phyloP scores from a whole-genome alignment of 2,888 invertebrate genomes.

The Tenthredo amoena region DNA sequence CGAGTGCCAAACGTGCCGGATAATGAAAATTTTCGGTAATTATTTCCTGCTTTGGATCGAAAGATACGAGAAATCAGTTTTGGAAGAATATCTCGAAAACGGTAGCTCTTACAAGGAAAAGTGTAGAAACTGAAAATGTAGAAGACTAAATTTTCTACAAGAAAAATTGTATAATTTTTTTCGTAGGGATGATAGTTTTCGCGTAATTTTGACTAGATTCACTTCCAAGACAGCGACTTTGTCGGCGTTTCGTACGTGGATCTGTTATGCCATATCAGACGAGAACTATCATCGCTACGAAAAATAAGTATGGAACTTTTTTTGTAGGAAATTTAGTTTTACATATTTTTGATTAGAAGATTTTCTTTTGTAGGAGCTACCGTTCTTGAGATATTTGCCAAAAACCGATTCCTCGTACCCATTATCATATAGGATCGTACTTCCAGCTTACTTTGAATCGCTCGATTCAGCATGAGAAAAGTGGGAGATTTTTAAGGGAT shows the following conservation, averaged over 20 bases:
- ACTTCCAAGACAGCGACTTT: background rate
- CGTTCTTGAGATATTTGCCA: background rate
- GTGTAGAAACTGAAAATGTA: background rate
- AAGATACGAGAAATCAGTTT: background rate
- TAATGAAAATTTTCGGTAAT: background rate
- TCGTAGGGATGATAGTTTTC: background rate
- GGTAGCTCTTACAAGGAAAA: background rate
- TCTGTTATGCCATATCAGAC: background rate
- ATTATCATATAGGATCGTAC: too few species aligned
- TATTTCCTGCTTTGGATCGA: background rate
- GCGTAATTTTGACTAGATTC: background rate
- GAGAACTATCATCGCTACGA: background rate
- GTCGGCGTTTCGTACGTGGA: background rate
- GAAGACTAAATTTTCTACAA: background rate
- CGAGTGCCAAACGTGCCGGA: background rate
- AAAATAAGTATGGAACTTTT: background rate
- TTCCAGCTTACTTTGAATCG: too few species aligned
- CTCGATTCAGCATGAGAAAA: too few species aligned
- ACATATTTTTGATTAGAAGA: too few species aligned
- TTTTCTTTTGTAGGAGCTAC: background rate
- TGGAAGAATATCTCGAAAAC: background rate
- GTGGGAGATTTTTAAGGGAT: too few species aligned
- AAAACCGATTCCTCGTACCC: background rate
- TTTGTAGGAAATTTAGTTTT: too few species aligned
- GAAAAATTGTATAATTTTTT: background rate